A percentile compares a stretch with the other conserved stretches of the same genome.
These are phyloP conservation scores for Ammospiza caudacuta DNA, from an alignment of 2,113 vertebrate genomes.

Conservation along the genomic window DNA sequence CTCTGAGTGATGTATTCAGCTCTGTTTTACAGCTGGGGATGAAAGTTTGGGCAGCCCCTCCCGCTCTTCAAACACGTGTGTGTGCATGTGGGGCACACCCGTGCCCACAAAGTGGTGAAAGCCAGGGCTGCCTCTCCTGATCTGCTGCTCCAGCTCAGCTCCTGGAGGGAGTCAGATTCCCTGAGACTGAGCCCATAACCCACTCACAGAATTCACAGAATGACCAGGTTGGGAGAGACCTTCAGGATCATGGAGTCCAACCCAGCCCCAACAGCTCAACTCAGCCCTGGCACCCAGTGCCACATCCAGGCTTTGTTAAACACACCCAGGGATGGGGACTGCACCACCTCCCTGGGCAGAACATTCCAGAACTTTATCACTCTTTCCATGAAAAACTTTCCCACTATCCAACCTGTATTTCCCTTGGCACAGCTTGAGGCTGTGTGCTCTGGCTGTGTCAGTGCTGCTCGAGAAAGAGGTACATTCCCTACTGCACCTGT, in stretches of 20 bases:
- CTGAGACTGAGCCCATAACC: background rate
- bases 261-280: background rate
- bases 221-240: background rate
- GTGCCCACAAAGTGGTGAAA: background rate
- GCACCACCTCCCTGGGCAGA: background rate
- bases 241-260: background rate
- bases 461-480: background rate
- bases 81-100: background rate
- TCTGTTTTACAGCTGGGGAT: background rate
- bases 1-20: background rate
- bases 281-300: background rate
- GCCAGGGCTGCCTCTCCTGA: background rate
- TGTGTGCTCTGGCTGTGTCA: background rate
- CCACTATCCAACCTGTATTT: background rate
- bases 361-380: background rate
- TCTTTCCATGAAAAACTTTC: background rate
- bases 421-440: background rate
- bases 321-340: background rate
- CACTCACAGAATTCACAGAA: background rate
- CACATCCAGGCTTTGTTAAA: background rate
- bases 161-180: background rate
- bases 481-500: background rate
- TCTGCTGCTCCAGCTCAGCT: background rate
- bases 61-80: background rate
- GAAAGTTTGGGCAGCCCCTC: background rate